These are phyloP conservation scores for Hexactinellida sp. DNA, from an alignment of 37 sponge, comb jelly and placozoan species.

Conservation along the genomic window DNA sequence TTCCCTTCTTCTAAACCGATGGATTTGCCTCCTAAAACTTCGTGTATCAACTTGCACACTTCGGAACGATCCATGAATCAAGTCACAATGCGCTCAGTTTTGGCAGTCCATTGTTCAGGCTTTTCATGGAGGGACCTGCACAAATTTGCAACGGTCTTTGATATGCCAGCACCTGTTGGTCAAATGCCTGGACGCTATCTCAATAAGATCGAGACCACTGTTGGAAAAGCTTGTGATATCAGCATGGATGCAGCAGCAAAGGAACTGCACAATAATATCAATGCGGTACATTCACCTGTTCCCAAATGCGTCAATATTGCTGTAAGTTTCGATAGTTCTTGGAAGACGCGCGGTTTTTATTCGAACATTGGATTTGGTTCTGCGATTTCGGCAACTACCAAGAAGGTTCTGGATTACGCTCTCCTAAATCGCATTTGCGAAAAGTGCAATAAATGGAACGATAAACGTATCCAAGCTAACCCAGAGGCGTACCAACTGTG, in stretches of 20 bases:
- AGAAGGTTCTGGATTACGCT: neutral
- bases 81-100: neutral
- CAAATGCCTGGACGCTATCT: neutral
- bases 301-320: neutral
- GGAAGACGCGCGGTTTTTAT: neutral
- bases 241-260: neutral
- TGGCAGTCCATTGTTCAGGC: neutral
- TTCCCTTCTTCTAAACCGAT: neutral
- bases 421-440: neutral
- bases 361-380: neutral
- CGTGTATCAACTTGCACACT: neutral
- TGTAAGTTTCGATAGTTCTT: neutral
- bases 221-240: neutral
- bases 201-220: neutral
- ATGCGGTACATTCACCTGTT: neutral
- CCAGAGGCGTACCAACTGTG: neutral
- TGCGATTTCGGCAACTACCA: neutral
- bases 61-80: neutral
- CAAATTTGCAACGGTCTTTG: neutral
- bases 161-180: neutral
- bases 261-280: neutral
- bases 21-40: neutral
- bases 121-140: neutral
- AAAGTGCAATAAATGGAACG: neutral
- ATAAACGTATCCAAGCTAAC: neutral